Base-by-base conservation (phyloP, 2,888 invertebrate genomes). In the Oxystoma pomonae region DNA sequence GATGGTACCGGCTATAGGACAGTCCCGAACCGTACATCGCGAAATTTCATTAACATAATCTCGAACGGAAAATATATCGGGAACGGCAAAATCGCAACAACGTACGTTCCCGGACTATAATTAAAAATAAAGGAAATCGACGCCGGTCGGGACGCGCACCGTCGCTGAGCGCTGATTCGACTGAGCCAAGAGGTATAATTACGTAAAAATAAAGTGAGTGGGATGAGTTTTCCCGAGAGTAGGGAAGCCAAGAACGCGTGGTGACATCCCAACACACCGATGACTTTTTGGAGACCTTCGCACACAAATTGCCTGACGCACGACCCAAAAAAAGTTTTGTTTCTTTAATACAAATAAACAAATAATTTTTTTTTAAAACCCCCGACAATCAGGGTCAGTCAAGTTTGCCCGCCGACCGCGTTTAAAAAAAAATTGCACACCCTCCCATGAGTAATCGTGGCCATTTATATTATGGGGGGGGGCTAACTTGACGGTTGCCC, bases 71-170 rank as follows among this genome's bases (percentile, higher is more conserved):
- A 35, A 35, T 12, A 3, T 35, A 12, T 3, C 12, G 35, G 35
- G 35, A 17, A 53, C 61, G 64, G 63, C 71, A 71, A 65, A 68
- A 69, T 58, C 66, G 61, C 69, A 64, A 69, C 57, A 7, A 57
- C 65, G 72, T 61, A 62, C 68, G 64, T 65, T 81, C 83, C 82
- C 80, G 85, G 85, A 85, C 85, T 85, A 86, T 84, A 81, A 85
- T 86, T 86, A 87, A 86, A 87, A 86, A 86, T 86, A 87, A 71
- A 71, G 67, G 67, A 68, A 71, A 35, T 3, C 35, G 12, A 35
- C 72, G 70, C 70, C 69, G 69, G 72, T 20, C 59, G 55, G n/a
- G 20, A 65, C 74, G 73, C 71, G 70, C 70, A 69, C 72, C 68
- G 69, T 68, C 68, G 65, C 68, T 69, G 68, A 69, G 71, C 66